Conservation (phyloP, 2,888 invertebrate species). For the Cataglyphis cursor region DNA sequence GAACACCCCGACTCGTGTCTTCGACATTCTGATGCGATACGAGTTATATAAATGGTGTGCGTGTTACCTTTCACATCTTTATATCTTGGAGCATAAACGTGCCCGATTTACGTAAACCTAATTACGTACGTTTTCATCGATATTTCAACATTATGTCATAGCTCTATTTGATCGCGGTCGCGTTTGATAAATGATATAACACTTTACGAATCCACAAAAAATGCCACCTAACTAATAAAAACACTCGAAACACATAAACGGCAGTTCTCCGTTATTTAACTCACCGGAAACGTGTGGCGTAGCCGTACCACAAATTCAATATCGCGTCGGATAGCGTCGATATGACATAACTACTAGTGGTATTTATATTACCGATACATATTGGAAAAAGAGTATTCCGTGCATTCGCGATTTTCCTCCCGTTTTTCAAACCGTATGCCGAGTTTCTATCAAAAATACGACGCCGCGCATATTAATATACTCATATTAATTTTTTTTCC, state of each 20-base stretch:
- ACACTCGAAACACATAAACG: background rate
- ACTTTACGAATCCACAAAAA: background rate
- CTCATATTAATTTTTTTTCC: background rate
- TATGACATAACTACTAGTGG: constrained; percentile 35
- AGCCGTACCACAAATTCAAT: constrained; percentile 38
- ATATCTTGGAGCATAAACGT: background rate
- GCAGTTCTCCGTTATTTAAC: constrained; percentile 34
- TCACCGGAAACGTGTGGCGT: constrained; percentile 18
- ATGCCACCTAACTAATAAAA: constrained; percentile 17
- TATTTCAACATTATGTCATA: background rate
- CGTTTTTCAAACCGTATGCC: constrained; percentile 28
- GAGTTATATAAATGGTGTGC: background rate
- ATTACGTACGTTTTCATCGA: background rate
- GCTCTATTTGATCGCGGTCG: background rate
- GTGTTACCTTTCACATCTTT: background rate
- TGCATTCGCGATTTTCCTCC: constrained; percentile 2
- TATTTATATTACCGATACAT: constrained; percentile 50
- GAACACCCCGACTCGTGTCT: background rate
- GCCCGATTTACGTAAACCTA: background rate
- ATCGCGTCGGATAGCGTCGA: background rate
- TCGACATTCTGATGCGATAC: background rate
- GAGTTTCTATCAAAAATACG: constrained; percentile 12
- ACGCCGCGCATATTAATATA: background rate
- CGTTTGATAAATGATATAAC: background rate
- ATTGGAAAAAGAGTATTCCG: constrained; percentile 26